phyloP scores from a whole-genome alignment of 2,797 vertebrate species.

The Lepus townsendii region DNA sequence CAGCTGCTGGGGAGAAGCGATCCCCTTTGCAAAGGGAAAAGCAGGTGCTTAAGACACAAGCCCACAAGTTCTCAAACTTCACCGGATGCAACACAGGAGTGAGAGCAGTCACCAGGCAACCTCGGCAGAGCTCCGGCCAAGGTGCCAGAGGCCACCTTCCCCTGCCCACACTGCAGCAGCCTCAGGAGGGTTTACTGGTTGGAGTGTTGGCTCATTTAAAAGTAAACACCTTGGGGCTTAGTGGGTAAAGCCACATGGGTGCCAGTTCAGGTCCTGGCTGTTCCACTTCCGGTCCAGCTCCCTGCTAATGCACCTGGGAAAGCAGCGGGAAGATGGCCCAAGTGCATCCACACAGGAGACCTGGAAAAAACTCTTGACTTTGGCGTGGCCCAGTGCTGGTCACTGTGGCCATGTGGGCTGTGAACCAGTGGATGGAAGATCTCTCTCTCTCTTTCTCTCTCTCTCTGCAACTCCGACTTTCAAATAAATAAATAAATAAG shows the following conservation, averaged over 20 bases:
- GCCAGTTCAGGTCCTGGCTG: too few relatives aligned
- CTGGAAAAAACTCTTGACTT: too few relatives aligned
- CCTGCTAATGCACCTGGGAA: too few relatives aligned
- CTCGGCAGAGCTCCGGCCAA: not conserved
- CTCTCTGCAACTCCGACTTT: too few relatives aligned
- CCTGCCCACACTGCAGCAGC: rapidly evolving
- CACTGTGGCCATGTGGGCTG: too few relatives aligned
- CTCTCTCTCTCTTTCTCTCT: too few relatives aligned
- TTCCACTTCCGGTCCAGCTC: too few relatives aligned
- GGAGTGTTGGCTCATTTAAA: not conserved
- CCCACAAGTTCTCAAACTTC: conserved; percentile 60
- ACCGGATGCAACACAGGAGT: not conserved
- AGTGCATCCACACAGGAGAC: too few relatives aligned
- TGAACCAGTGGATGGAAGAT: too few relatives aligned
- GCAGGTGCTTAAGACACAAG: conserved; percentile 72
- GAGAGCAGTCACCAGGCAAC: not conserved
- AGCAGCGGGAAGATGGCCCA: too few relatives aligned
- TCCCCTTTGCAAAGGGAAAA: conserved; percentile 74
- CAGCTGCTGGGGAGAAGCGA: conserved; percentile 74
- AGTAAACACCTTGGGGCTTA: not conserved
- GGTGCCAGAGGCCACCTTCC: not conserved
- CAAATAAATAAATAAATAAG: not conserved
- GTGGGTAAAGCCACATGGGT: too few relatives aligned
- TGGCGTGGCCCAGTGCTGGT: too few relatives aligned
- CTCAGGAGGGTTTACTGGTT: rapidly evolving